phyloP scores from a whole-genome alignment of 2,113 vertebrate species.

The Perccottus glenii region DNA sequence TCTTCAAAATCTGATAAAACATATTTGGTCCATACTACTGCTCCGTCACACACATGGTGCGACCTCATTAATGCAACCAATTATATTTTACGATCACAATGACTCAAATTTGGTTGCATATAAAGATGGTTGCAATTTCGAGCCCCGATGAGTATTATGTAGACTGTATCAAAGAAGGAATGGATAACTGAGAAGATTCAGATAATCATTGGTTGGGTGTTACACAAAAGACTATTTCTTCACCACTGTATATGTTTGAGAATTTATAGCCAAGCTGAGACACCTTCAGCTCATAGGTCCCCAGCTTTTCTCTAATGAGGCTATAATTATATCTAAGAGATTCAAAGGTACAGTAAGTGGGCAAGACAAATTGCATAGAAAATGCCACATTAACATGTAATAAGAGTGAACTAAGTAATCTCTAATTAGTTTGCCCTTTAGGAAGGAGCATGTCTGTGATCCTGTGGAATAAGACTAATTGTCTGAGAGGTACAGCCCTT shows the following conservation, averaged over 20 bases:
- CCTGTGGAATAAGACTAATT: conserved; percentile 50
- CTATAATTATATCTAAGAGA: conserved; percentile 54
- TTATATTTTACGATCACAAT: no score
- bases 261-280: neutral
- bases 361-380: conserved; percentile 60
- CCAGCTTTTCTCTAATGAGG: conserved; percentile 55
- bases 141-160: no score
- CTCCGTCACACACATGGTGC: no score
- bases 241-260: neutral
- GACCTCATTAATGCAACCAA: no score
- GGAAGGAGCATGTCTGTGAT: conserved; percentile 49
- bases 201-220: no score
- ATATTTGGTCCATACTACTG: no score
- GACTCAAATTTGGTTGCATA: no score
- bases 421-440: conserved; percentile 76
- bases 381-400: conserved; percentile 80
- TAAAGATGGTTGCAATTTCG: no score
- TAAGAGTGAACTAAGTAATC: conserved; percentile 66
- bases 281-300: conserved; percentile 15
- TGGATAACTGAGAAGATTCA: no score
- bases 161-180: no score
- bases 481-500: conserved; percentile 45
- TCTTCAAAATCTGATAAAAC: no score
- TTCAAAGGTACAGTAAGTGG: conserved; percentile 57
- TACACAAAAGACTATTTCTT: no score